These are phyloP conservation scores for Thelaira solivaga DNA, from an alignment of 2,888 invertebrate genomes.

Conservation along the genomic window DNA sequence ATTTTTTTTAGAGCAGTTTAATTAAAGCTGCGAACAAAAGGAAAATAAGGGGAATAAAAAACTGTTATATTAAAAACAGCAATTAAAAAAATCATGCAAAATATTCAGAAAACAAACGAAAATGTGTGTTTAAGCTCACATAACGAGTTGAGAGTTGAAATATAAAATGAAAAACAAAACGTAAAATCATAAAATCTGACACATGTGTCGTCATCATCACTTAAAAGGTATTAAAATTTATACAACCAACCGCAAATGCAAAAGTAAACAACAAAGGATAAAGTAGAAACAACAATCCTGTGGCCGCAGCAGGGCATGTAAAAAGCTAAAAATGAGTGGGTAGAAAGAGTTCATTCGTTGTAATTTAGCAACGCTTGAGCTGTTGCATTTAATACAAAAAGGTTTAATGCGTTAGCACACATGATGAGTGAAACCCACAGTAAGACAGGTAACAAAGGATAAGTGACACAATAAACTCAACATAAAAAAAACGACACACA, in stretches of 20 bases:
- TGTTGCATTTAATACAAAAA: neutral
- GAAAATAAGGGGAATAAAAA: neutral
- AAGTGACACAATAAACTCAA: conserved; percentile 34
- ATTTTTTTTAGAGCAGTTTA: too few species aligned
- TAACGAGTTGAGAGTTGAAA: neutral
- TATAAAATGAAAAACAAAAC: conserved; percentile 2
- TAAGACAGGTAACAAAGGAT: neutral
- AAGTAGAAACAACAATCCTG: neutral
- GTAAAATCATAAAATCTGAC: conserved; percentile 9
- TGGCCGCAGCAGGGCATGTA: neutral
- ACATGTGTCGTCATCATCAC: conserved; percentile 46
- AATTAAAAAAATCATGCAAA: conserved; percentile 31
- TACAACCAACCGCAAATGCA: conserved; percentile 21
- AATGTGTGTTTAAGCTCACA: neutral
- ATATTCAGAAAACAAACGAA: neutral
- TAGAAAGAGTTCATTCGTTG: neutral
- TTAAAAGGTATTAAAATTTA: conserved; percentile 45
- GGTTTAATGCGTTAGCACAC: neutral
- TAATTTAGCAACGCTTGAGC: neutral
- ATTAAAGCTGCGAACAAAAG: too few species aligned
- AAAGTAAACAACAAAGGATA: conserved; percentile 10
- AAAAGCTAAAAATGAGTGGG: neutral
- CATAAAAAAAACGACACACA: too few species aligned
- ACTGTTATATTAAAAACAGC: neutral
- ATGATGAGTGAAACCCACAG: neutral